phyloP scores from a whole-genome alignment of 2,888 invertebrate genomes.

The Eumerus sabulonum region DNA sequence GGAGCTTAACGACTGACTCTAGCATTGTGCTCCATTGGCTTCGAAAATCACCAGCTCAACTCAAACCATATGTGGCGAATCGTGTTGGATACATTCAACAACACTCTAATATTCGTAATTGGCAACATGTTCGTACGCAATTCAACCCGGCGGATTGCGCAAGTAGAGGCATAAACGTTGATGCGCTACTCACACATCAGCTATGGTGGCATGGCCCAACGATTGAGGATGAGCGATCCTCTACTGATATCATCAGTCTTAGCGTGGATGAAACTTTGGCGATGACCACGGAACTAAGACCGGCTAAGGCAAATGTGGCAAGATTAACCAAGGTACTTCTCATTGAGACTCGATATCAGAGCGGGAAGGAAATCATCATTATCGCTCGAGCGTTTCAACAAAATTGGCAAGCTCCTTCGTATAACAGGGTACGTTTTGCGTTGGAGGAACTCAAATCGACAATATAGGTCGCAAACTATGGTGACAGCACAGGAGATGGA shows the following conservation, averaged over 20 bases:
- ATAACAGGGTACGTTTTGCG: too few species aligned
- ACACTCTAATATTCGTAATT: constrained; percentile 1
- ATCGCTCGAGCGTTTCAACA: too few species aligned
- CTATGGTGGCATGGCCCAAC: constrained; percentile 29
- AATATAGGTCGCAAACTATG: constrained; percentile 5
- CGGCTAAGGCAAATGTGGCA: constrained; percentile 6
- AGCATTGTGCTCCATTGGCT: constrained; percentile 34
- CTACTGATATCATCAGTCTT: background rate
- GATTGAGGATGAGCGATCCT: background rate
- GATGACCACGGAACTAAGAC: constrained; percentile 19
- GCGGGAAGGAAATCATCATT: background rate
- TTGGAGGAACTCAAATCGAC: too few species aligned
- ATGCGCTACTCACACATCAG: constrained; percentile 1
- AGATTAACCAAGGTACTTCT: background rate
- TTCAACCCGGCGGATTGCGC: constrained; percentile 40
- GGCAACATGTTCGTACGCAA: constrained; percentile 18
- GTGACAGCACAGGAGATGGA: constrained; percentile 25
- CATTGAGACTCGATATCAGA: constrained; percentile 9
- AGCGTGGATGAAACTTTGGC: constrained; percentile 3
- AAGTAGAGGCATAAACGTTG: constrained; percentile 13
- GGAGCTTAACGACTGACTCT: constrained; percentile 22
- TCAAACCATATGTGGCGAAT: constrained; percentile 36
- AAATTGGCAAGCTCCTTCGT: too few species aligned
- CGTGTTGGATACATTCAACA: constrained; percentile 39
- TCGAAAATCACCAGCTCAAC: constrained; percentile 13